Percentiles rank a stretch among this genome's conserved stretches.
Evolutionary conservation across 1,140 invertebrate species (phyloP).

Genomic region (Phortica variegata): DNA sequence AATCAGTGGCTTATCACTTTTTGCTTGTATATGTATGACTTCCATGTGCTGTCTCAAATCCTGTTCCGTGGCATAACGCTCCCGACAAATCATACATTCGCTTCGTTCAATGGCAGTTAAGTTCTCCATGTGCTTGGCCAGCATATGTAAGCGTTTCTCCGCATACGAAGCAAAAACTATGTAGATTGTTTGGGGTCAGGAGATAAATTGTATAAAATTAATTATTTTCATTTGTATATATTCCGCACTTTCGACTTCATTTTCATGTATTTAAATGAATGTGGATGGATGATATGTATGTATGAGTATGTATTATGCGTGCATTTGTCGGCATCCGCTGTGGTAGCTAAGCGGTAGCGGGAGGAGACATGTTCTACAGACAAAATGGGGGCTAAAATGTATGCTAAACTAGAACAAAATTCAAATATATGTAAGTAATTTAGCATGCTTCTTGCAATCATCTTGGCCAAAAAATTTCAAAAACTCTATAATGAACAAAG

Average conservation of each 20-base stretch:
- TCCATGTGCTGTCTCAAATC: conserved; percentile 40
- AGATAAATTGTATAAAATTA: no score
- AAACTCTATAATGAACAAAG: no score
- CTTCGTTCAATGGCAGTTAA: conserved; percentile 44
- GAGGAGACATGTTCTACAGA: no score
- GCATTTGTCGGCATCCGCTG: no score
- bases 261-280: no score
- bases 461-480: conserved; percentile 32
- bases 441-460: conserved; percentile 36
- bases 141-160: conserved; percentile 48
- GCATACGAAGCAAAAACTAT: conserved; percentile 47
- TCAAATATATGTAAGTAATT: conserved; percentile 17
- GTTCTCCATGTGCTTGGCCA: conserved; percentile 43
- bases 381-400: no score
- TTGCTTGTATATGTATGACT: conserved; percentile 26
- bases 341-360: no score
- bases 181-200: no score
- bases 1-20: conserved; percentile 29
- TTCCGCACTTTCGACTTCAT: no score
- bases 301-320: no score
- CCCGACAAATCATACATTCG: conserved; percentile 48
- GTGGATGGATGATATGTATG: no score
- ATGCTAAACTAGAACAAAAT: background rate
- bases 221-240: no score
- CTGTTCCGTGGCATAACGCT: conserved; percentile 32